Evolutionary conservation across 2,888 invertebrate genomes (phyloP), one percentile per base, ranked within the genome.

Genomic region (Adela reaumurella): DNA sequence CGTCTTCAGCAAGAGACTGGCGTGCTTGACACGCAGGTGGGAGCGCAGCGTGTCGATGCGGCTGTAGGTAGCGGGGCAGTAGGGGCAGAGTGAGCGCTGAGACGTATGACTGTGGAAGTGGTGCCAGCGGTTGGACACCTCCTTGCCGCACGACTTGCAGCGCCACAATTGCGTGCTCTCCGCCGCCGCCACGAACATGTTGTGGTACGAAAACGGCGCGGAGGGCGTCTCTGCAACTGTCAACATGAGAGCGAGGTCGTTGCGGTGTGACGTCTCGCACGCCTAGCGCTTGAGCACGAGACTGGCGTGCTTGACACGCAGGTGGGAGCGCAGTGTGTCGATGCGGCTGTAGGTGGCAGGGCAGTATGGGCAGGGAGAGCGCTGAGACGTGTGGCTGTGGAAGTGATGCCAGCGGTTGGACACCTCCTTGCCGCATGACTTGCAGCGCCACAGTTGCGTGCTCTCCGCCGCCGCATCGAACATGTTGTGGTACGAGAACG

Each of bases 401-500:
- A 85, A 90, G 78, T 92, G 91, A 72, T 92, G 91, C 91, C 91
- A 92, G 74, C 90, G 83, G 79, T 91, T 92, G 69, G 90, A 89
- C 56, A 90, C 90, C 81, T 90, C 88, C 81, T 91, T 92, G 70
- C 89, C 88, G 79, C 91, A 91, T 35, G 87, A 85, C 66, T 87
- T 87, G 76, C 91, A 91, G 65, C 86, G 86, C 89, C 90, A 91
- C 65, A 89, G 82, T 56, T 88, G 83, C 48, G 88, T 83, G 59
- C 86, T 88, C 65, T 84, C 85, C 53, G 85, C 81, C 52, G 87
- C 82, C 60, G 87, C 86, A 62, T 85, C 86, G 74, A 91, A 91
- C 90, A 90, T 90, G 79, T 88, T 88, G 79, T 90, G 89, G 83
- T 91, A 91, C 59, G 89, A 85, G 74, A 87, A 84, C 59, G 69